A percentile compares a stretch with the other conserved stretches of the same genome.
Evolutionary conservation across 2,113 vertebrate genomes (phyloP).

Genomic region (Clupea harengus): DNA sequence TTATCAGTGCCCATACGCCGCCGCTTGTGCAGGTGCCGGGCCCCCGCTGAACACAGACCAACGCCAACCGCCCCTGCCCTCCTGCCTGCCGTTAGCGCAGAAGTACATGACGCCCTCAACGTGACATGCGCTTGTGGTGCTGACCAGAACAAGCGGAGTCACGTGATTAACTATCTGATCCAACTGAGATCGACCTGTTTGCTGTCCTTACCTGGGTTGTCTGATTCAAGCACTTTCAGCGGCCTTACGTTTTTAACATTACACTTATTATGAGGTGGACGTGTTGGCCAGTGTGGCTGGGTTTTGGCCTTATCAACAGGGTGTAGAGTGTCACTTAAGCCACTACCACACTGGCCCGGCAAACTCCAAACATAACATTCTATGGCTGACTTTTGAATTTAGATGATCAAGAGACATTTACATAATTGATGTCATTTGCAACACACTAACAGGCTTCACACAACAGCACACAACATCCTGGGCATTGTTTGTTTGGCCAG

Average conservation of each 20-base stretch:
- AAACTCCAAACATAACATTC: too few relatives aligned
- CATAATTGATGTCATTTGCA: too few relatives aligned
- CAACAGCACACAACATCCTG: too few relatives aligned
- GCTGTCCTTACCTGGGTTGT: neutral
- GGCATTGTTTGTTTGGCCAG: too few relatives aligned
- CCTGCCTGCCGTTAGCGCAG: neutral
- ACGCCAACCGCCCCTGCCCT: neutral
- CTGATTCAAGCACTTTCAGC: neutral
- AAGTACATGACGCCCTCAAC: neutral
- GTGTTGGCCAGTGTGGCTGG: too few relatives aligned
- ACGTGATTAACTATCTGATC: neutral
- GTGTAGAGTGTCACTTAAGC: too few relatives aligned
- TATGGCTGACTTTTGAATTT: too few relatives aligned
- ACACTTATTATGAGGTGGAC: neutral
- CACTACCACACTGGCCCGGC: too few relatives aligned
- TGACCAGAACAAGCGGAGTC: neutral
- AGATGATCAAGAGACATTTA: too few relatives aligned
- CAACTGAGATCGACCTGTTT: neutral
- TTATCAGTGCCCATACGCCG: neutral
- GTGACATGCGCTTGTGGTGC: neutral
- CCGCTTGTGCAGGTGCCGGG: slow-evolving; percentile 1
- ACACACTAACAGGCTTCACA: too few relatives aligned
- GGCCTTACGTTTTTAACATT: neutral
- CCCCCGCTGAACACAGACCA: neutral
- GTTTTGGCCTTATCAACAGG: too few relatives aligned